A percentile compares a stretch with the other conserved stretches of the same genome.
phyloP scores from a whole-genome alignment of 2,113 vertebrate genomes.

The Istiophorus platypterus region DNA sequence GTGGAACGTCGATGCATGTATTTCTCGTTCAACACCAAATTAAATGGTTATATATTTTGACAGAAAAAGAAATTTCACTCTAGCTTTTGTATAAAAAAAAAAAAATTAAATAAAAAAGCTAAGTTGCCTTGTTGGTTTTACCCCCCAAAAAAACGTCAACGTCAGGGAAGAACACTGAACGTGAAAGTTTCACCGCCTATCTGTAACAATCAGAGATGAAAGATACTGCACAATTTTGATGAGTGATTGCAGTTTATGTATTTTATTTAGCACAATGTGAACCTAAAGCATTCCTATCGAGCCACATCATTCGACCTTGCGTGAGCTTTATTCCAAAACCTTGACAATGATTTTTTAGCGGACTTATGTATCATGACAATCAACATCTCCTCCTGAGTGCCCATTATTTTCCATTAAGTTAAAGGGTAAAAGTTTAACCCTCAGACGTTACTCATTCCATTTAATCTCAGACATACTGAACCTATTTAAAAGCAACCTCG shows the following conservation, averaged over 20 bases:
- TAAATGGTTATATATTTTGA: conserved; percentile 71
- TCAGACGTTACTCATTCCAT: conserved; percentile 48
- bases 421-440: conserved; percentile 40
- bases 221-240: not conserved
- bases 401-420: conserved; percentile 47
- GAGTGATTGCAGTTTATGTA: not conserved
- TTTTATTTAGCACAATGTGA: not conserved
- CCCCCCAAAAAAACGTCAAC: not conserved
- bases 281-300: conserved; percentile 4
- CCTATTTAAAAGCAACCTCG: conserved; percentile 35
- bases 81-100: not conserved
- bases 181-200: not conserved
- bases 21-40: conserved; percentile 63
- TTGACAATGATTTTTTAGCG: not conserved
- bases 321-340: not conserved
- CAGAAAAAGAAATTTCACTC: conserved; percentile 13
- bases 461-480: conserved; percentile 58
- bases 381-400: conserved; percentile 10
- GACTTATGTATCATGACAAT: conserved; percentile 9
- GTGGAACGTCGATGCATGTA: conserved; percentile 52
- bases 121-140: not conserved
- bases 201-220: not conserved
- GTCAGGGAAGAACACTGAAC: not conserved
- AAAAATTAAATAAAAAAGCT: too few relatives aligned
- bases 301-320: conserved; percentile 12